Base-by-base conservation (phyloP, 2,888 invertebrate species). In the Micoletzkya japonica region DNA sequence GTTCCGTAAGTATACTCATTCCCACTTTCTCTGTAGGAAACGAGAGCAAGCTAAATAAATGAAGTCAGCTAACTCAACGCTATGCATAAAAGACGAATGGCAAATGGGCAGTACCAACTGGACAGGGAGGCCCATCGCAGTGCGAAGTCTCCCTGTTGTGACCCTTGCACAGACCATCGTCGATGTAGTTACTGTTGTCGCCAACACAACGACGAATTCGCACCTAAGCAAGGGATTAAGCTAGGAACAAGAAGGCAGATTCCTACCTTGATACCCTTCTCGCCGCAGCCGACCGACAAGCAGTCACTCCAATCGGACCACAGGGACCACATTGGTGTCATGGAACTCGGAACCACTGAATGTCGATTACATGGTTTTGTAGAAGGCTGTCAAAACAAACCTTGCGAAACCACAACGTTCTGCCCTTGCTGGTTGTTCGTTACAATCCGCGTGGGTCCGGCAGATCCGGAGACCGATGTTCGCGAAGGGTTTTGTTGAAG, bases 271-370 rank as follows among this genome's bases (percentile, higher is more conserved):
- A 68, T 49, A 26, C 68, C 68, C 17, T 28, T 57, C 24, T 68
- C 68, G 39, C 68, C 68, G 44, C 68, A 68, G 57, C 49, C 44
- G 1, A 68, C 68, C 57, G 68, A 44, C 34, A 68, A 58, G 44
- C 68, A 68, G 4, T 68, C 68, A 32, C 68, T 68, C 57, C 57
- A 68, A 57, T 68, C 68, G 7, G 68, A 68, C 68, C 68, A 68
- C 1, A 57, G 49, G 32, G 68, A 57, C 68, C 68, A 68, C 68
- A 68, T 44, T 2, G 68, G 68, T 44, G 44, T 44, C 44, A 44
- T 14, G 20, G 44, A 44, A 14, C 44, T 44, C 44, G 44, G 10
- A 44, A 14, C 20, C 44, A n/a, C n/a, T n/a, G n/a, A n/a, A n/a
- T n/a, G n/a, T n/a, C n/a, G n/a, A n/a, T n/a, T n/a, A n/a, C n/a